These are phyloP conservation scores for Sebastes paucispinis DNA, from an alignment of 2,797 vertebrate species.

Conservation along the genomic window DNA sequence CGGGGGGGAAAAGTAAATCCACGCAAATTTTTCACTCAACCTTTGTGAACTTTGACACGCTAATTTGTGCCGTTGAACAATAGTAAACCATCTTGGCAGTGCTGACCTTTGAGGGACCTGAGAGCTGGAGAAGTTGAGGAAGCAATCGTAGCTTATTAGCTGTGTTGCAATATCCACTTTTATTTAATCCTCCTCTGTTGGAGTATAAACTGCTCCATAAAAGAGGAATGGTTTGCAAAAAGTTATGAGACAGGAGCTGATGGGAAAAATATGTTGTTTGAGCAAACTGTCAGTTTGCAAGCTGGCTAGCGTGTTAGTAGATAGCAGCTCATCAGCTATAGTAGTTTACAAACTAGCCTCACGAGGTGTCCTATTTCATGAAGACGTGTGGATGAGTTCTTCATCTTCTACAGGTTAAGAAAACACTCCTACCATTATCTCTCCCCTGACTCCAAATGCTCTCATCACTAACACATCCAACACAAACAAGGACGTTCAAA, in stretches of 20 bases:
- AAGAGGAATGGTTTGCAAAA: not conserved
- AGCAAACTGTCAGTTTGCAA: not conserved
- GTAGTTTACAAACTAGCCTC: not conserved
- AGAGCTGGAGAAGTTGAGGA: not conserved
- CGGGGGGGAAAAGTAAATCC: not conserved
- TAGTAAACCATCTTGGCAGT: not conserved
- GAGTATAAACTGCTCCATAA: not conserved
- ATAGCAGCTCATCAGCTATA: not conserved
- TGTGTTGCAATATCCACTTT: not conserved
- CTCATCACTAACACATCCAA: not conserved
- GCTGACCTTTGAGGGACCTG: constrained; percentile 5
- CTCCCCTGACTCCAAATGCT: not conserved
- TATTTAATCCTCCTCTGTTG: not conserved
- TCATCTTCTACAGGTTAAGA: not conserved
- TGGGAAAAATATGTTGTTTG: not conserved
- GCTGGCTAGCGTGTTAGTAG: not conserved
- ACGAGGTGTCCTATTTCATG: not conserved
- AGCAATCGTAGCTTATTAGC: not conserved
- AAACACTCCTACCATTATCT: not conserved
- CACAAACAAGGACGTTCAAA: not conserved
- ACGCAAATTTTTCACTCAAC: not conserved
- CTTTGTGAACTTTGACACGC: not conserved
- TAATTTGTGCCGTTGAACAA: not conserved
- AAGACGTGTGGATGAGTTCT: not conserved
- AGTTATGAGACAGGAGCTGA: not conserved